Evolutionary conservation across 2,888 invertebrate genomes (phyloP), one percentile per base, ranked within the genome.

Genomic region (Griposia aprilina): DNA sequence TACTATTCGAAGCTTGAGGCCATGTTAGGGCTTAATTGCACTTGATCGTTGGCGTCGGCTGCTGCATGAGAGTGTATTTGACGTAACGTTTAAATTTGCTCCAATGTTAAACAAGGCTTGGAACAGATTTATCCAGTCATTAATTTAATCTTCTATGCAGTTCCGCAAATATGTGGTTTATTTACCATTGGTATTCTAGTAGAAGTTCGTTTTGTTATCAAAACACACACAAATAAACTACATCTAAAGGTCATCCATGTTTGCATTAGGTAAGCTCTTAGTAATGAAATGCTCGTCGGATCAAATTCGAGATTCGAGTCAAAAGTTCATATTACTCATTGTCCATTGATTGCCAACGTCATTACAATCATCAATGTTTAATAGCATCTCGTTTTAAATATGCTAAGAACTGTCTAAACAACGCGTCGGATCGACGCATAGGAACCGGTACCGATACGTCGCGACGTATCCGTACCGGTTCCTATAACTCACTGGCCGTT

Each of bases 11-110:
- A 55, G 55, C 60, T 73, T 78, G 79, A 73, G 80, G 81, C 78
- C 77, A 66, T 60, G 72, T 71, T 78, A 82, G 67, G 73, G 70
- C 76, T 75, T 85, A 84, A 89, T 87, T 84, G 78, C 78, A 80
- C 70, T 80, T 81, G 76, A 76, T 83, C 67, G 75, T 78, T 69
- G 69, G 69, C 57, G 67, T 77, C 60, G n/a, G 65, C 59, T 83
- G 66, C 65, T 66, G 86, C 80, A 88, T 84, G 82, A 78, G 66
- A 78, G 79, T 70, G 69, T 85, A 76, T 80, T 89, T 83, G 74
- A 86, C 65, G 79, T 78, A 83, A 84, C 71, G 55, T 71, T 81
- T 59, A 72, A 85, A 83, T 88, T 81, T 55, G 72, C 36, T 82
- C 81, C 81, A 87, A 84, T 83, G 74, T 76, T 79, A 77, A 65